A percentile compares a stretch with the other conserved stretches of the same genome.
Conservation (phyloP, 2,797 vertebrate species). For the Rhynchotus rufescens region DNA sequence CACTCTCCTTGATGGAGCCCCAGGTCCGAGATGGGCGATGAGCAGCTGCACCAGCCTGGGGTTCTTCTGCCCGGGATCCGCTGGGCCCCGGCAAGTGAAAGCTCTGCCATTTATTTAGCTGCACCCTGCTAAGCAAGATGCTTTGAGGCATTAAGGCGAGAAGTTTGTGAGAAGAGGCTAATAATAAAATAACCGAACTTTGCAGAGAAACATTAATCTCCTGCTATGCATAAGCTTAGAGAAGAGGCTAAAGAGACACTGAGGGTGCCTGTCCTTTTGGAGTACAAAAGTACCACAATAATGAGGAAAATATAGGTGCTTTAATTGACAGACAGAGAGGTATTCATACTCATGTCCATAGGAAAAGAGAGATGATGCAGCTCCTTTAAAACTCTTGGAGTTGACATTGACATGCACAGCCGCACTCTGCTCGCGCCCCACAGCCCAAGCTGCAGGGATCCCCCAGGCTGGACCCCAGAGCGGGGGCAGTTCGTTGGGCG, state of each 20-base stretch:
- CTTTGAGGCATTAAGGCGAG: not conserved
- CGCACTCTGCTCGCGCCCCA: no score
- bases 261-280: not conserved
- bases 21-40: no score
- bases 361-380: not conserved
- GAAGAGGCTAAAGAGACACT: not conserved
- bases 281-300: not conserved
- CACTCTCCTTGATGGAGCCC: no score
- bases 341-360: not conserved
- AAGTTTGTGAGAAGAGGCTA: not conserved
- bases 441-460: not conserved
- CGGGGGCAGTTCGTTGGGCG: not conserved
- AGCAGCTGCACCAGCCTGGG: not conserved
- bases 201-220: not conserved
- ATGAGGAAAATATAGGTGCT: not conserved
- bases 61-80: not conserved
- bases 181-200: rapidly evolving
- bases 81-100: not conserved
- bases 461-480: not conserved
- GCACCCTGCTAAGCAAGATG: not conserved
- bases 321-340: not conserved
- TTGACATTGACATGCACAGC: not conserved
- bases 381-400: not conserved
- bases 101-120: not conserved
- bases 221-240: rapidly evolving